Base-by-base conservation (phyloP, 1,140 invertebrate genomes). In the Drosophila subpulchrella region DNA sequence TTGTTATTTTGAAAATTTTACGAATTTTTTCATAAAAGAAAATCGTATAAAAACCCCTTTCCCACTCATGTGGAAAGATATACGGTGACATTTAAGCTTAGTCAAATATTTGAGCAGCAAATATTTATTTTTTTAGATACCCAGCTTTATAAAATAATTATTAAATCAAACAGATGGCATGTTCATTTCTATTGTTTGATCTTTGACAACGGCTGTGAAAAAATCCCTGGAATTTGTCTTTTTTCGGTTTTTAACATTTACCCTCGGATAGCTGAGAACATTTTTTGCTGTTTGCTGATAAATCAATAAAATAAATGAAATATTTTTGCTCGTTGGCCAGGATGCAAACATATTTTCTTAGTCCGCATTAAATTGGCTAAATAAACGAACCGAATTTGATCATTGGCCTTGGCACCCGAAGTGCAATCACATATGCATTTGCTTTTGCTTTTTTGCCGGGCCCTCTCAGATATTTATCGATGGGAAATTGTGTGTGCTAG, bases 321-420 rank as follows among this genome's bases (percentile, higher is more conserved):
- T 34, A 32, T 20, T 58, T 46, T 48, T 30, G 13, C 6, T 13
- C 10, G 15, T n/a, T 24, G 34, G 20, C 7, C 17, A 24, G 7
- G 11, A 41, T 6, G 38, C 36, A 15, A 24, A 11, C 12, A 39
- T 27, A 13, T 27, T n/a, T 42, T 32, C 41, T 44, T 6, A 5
- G 41, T 27, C 41, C n/a, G 20, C 54, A 41, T 4, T 54, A 38
- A 54, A 54, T 38, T 54, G 34, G 34, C n/a, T 12, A 20, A 20
- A 32, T 15, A 58, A 58, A 46, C 30, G 27, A 46, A 44, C 11
- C 17, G 38, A 54, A 24, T 54, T 39, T 15, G 15, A 46, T 59
- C 32, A 60, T 17, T 60, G 57, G 59, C 59, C 59, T 61, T 53
- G 59, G 47, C 36, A 39, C 44, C 27, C 46, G 36, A n/a, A n/a